A percentile compares a stretch with the other conserved stretches of the same genome.
These are phyloP conservation scores for Pogonophryne albipinna DNA, from an alignment of 2,797 vertebrate species.

Conservation along the genomic window DNA sequence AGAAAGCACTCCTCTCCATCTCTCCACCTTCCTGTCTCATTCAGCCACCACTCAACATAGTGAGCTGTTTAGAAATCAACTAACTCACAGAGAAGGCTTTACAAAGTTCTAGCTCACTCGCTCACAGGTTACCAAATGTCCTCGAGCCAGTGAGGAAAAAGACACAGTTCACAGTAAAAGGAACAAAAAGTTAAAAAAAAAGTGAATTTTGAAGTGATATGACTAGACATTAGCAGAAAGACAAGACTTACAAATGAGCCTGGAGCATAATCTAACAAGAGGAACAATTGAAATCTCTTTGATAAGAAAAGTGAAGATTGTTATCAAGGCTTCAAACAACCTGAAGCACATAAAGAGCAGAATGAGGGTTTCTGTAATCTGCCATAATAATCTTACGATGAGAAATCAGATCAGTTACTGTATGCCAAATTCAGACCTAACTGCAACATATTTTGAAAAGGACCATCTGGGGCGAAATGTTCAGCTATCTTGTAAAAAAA, in stretches of 20 bases:
- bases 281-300: slow-evolving; percentile 3
- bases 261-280: not conserved
- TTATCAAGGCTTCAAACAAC: slow-evolving; percentile 25
- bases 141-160: slow-evolving; percentile 8
- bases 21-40: slow-evolving; percentile 14
- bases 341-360: slow-evolving; percentile 4
- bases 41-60: slow-evolving; percentile 15
- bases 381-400: not conserved
- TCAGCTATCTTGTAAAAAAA: not conserved
- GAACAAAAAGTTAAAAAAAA: not conserved
- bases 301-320: slow-evolving; percentile 1
- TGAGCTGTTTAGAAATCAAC: slow-evolving; percentile 31
- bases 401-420: not conserved
- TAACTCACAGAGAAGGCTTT: not conserved
- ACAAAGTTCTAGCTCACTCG: slow-evolving; percentile 29
- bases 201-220: not conserved
- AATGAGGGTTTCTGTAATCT: slow-evolving; percentile 3
- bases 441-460: not conserved
- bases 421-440: not conserved
- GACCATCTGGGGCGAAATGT: not conserved
- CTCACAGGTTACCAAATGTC: slow-evolving; percentile 37
- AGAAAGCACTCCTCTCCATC: slow-evolving; percentile 25
- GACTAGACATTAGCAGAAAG: not conserved
- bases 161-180: not conserved
- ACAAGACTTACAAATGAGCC: slow-evolving; percentile 3